Evolutionary conservation across 2,113 vertebrate genomes (phyloP).

Genomic region (Gulo gulo): DNA sequence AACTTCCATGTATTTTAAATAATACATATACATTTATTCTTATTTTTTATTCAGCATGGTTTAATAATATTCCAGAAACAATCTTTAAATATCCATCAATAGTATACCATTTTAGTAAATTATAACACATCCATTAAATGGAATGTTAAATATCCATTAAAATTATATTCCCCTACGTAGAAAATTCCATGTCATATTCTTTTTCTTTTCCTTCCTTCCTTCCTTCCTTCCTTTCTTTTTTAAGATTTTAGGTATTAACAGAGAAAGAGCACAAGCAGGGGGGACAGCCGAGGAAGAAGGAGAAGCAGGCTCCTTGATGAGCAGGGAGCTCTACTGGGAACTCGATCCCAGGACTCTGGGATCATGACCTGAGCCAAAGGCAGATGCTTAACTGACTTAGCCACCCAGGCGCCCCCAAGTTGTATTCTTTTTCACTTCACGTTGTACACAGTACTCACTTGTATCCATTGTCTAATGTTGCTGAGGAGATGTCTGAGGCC

Average conservation of each 20-base stretch:
- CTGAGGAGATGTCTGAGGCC: neutral
- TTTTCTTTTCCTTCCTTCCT: neutral
- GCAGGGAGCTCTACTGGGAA: no score
- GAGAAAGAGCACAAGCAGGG: no score
- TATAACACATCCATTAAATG: neutral
- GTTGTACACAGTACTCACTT: neutral
- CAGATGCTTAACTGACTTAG: neutral
- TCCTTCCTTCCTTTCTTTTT: no score
- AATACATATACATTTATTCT: neutral
- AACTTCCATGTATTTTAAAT: slow-evolving; percentile 21
- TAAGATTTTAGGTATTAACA: no score
- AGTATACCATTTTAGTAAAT: neutral
- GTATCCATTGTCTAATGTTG: neutral
- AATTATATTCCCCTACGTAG: neutral
- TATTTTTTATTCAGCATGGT: neutral
- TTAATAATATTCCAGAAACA: slow-evolving; percentile 23
- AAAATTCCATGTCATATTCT: neutral
- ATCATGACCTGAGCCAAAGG: neutral
- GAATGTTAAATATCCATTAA: neutral
- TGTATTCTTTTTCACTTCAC: neutral
- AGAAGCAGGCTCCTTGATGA: no score
- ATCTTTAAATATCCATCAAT: neutral
- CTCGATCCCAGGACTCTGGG: no score
- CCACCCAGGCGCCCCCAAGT: neutral
- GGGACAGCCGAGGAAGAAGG: no score